Conservation (phyloP, 2,888 invertebrate genomes). For the Alloplasta piceator region DNA sequence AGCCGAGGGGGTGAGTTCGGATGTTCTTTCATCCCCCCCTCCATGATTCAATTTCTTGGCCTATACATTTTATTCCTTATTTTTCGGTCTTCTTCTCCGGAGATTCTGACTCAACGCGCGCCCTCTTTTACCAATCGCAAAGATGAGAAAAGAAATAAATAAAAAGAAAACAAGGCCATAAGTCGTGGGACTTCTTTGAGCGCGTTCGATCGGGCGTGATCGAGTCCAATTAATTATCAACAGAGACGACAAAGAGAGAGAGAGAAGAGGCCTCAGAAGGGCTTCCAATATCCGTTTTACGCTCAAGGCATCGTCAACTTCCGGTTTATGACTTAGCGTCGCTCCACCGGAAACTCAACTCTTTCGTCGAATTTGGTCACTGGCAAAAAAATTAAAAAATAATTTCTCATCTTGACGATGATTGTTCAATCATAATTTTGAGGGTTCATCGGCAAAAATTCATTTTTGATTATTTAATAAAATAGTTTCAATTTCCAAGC, state of each 20-base stretch:
- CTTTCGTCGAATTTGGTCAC: not conserved
- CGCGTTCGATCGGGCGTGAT: constrained; percentile 62
- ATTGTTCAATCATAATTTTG: not conserved
- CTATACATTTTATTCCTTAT: constrained; percentile 5
- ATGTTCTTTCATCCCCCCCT: constrained; percentile 30
- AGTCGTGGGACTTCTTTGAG: constrained; percentile 62
- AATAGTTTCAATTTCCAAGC: not conserved
- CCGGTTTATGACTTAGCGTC: constrained; percentile 46
- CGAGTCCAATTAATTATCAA: constrained; percentile 75
- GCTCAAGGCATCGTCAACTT: constrained; percentile 49
- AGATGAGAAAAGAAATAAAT: constrained; percentile 2
- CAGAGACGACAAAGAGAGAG: constrained; percentile 5
- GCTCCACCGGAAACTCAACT: constrained; percentile 11
- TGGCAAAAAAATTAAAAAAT: not conserved
- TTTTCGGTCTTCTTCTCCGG: not conserved
- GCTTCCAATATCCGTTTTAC: constrained; percentile 76
- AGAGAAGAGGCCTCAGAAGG: constrained; percentile 59
- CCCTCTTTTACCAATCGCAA: constrained; percentile 24
- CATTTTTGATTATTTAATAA: not conserved
- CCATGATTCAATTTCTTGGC: not conserved
- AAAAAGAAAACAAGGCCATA: constrained; percentile 59
- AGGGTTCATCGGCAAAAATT: not conserved
- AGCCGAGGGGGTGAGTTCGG: constrained; percentile 42
- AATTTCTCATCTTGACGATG: not conserved
- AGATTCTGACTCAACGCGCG: constrained; percentile 57